Conservation (phyloP, 1,140 invertebrate species). For the Temnothorax longispinosus region DNA sequence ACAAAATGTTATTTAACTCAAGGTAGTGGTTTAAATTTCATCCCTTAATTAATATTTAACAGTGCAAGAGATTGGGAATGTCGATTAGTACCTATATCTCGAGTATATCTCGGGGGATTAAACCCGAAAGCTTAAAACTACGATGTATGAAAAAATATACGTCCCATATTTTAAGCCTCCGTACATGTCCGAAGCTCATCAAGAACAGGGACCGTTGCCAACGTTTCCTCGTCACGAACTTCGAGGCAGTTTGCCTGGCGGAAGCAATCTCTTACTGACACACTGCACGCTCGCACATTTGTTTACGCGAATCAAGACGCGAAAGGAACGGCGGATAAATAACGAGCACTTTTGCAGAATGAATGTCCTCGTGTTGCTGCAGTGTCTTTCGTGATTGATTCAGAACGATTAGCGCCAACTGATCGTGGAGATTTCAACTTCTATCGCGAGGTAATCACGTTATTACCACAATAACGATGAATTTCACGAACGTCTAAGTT, state of each 20-base stretch:
- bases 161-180: constrained; percentile 51
- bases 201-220: constrained; percentile 42
- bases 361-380: constrained; percentile 2
- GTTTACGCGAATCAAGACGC: constrained; percentile 57
- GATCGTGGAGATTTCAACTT: background rate
- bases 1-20: too few relatives aligned
- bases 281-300: constrained; percentile 54
- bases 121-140: background rate
- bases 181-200: constrained; percentile 47
- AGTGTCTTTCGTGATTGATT: constrained; percentile 29
- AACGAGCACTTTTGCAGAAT: constrained; percentile 58
- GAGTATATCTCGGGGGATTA: background rate
- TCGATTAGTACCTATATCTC: background rate
- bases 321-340: constrained; percentile 56
- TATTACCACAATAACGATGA: background rate
- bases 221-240: constrained; percentile 56
- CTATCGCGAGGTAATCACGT: background rate
- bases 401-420: background rate
- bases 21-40: too few relatives aligned
- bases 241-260: constrained; percentile 46
- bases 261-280: constrained; percentile 61
- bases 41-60: too few relatives aligned
- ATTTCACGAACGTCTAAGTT: background rate
- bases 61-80: background rate
- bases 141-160: constrained; percentile 34